Evolutionary conservation across 2,888 invertebrate genomes (phyloP).

Genomic region (Ophraella communa): DNA sequence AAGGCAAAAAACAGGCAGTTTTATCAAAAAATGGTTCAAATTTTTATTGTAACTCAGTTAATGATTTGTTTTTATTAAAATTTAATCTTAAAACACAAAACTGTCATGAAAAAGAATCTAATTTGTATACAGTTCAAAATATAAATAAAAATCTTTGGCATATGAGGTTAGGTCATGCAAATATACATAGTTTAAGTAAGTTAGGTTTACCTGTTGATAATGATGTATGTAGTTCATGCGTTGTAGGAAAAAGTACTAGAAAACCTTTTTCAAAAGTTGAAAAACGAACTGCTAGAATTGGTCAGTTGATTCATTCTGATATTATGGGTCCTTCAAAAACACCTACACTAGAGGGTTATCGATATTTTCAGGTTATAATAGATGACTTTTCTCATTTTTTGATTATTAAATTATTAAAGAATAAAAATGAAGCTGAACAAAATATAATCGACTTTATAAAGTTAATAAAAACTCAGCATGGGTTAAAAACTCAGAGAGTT

Average conservation of each 20-base stretch:
- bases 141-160: not conserved
- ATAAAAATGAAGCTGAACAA: constrained; percentile 30
- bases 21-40: too few relatives aligned
- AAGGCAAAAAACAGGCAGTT: too few relatives aligned
- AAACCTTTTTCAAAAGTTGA: constrained; percentile 31
- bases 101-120: too few relatives aligned
- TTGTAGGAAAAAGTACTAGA: constrained; percentile 24
- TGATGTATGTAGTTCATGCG: constrained; percentile 18
- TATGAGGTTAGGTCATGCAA: constrained; percentile 6
- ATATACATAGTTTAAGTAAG: constrained; percentile 13
- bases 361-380: constrained; percentile 37
- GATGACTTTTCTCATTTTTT: constrained; percentile 37
- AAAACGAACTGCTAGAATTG: constrained; percentile 32
- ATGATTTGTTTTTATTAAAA: too few relatives aligned
- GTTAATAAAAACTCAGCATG: constrained; percentile 33
- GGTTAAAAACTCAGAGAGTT: constrained; percentile 27
- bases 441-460: constrained; percentile 32
- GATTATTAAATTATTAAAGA: constrained; percentile 29
- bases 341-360: constrained; percentile 28
- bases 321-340: constrained; percentile 34
- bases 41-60: too few relatives aligned
- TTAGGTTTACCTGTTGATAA: constrained; percentile 11
- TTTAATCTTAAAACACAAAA: not conserved
- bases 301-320: constrained; percentile 38
- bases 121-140: not conserved